Base-by-base conservation (phyloP, 2,888 invertebrate species). In the Hyposoter didymator region DNA sequence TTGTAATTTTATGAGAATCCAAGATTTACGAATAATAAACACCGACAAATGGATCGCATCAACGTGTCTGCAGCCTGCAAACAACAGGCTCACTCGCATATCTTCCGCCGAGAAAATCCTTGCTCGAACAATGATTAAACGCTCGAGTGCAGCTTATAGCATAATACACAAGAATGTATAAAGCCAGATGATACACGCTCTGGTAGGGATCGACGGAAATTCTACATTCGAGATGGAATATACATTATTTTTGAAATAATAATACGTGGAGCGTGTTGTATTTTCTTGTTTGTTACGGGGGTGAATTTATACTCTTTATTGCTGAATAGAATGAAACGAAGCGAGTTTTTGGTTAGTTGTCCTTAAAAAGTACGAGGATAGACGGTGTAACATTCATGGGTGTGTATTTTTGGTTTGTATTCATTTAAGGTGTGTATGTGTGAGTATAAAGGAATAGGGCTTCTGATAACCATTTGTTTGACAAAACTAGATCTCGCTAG, bases 401-500 rank as follows among this genome's bases (percentile, higher is more conserved):
- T 73, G 59, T 45, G 76, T 47, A 49, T 78, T 28, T 47, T 64
- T 47, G 12, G n/a, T 75, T 2, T 45, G 17, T 45, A n/a, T 62
- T 64, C 14, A 47, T 64, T 35, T 66, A 70, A 47, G 47, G 22
- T 59, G 22, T 59, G 10, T 59, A 59, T 45, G 17, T 59, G 43
- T 35, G 8, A 59, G 19, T 67, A 45, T 12, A 32, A 45, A 45
- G n/a, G 35, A 72, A 47, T 28, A 67, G 62, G 39, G 62, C n/a
- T 62, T 66, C 45, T 67, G 52, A 80, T 80, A 78, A 80, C 67
- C 80, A 72, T 85, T 83, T 80, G 76, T 83, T 73, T 87, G 88
- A 88, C 87, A 75, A 84, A 90, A 90, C 87, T 90, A 87, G 86
- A 90, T 90, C 90, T 89, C 88, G 64, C 76, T 87, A 4, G 79